Percentiles rank a stretch among this genome's conserved stretches.
These are phyloP conservation scores for Scaptomyza cyrtandrae DNA, from an alignment of 2,888 invertebrate genomes.

Conservation along the genomic window DNA sequence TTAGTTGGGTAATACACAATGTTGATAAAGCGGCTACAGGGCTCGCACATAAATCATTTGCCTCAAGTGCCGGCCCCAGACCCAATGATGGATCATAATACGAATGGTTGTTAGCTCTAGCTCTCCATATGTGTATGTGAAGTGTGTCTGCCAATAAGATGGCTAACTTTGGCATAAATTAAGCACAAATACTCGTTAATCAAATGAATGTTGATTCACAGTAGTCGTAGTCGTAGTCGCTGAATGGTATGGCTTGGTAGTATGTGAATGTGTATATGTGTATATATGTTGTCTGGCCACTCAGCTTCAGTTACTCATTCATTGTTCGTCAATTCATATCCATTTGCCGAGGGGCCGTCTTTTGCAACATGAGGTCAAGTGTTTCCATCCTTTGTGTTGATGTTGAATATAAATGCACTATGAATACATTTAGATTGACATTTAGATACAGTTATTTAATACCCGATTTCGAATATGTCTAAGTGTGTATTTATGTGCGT, in stretches of 20 bases:
- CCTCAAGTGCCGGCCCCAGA: conserved; percentile 26
- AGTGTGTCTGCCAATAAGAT: conserved; percentile 47
- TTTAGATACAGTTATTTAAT: conserved; percentile 72
- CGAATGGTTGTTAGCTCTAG: conserved; percentile 21
- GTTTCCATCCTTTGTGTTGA: conserved; percentile 24
- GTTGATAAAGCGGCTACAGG: conserved; percentile 51
- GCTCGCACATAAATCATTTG: conserved; percentile 57
- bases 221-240: background rate
- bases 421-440: conserved; percentile 78
- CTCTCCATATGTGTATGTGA: background rate
- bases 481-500: background rate
- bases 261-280: background rate
- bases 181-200: conserved; percentile 76
- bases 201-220: conserved; percentile 70
- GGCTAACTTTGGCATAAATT: conserved; percentile 70
- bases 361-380: conserved; percentile 34
- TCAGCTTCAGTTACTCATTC: conserved; percentile 22
- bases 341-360: conserved; percentile 47
- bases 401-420: conserved; percentile 67
- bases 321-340: conserved; percentile 35
- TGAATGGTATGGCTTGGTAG: background rate
- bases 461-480: conserved; percentile 39
- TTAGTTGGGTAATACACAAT: conserved; percentile 70
- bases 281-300: conserved; percentile 20
- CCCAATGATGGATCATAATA: conserved; percentile 71